These are phyloP conservation scores for Rosalia funebris DNA, from an alignment of 2,888 invertebrate genomes.

Conservation along the genomic window DNA sequence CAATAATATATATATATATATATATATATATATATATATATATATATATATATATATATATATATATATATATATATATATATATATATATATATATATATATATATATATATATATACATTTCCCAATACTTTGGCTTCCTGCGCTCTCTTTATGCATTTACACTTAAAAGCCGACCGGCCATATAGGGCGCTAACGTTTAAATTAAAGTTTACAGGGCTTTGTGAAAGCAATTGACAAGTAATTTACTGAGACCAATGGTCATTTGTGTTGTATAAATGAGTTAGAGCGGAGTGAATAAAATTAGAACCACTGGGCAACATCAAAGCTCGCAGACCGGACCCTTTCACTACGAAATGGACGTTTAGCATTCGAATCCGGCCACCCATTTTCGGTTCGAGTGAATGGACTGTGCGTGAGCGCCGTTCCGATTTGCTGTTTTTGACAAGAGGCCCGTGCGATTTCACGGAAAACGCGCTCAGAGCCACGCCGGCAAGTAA, in stretches of 20 bases:
- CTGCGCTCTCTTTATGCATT: constrained; percentile 40
- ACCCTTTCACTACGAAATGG: constrained; percentile 46
- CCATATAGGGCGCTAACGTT: constrained; percentile 52
- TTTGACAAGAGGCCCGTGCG: constrained; percentile 4
- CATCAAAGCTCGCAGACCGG: constrained; percentile 55
- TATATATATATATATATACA: too few species aligned
- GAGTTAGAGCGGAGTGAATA: constrained; percentile 59
- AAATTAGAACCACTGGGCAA: constrained; percentile 59
- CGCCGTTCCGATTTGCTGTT: constrained; percentile 2
- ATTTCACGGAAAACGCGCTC: background rate
- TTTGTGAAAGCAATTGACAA: constrained; percentile 61
- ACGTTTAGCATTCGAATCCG: constrained; percentile 31
- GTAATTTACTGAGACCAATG: constrained; percentile 61
- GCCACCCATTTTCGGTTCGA: constrained; percentile 37
- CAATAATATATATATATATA: too few species aligned
- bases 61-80: too few species aligned
- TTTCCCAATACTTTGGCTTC: too few species aligned
- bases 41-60: too few species aligned
- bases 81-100: too few species aligned
- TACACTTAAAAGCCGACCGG: constrained; percentile 48
- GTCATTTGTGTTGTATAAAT: constrained; percentile 61
- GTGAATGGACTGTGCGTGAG: constrained; percentile 26
- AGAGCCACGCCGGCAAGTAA: background rate
- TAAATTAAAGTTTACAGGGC: constrained; percentile 58
- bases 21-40: too few species aligned